phyloP scores from a whole-genome alignment of 2,888 invertebrate genomes.

The Ophioninae sp. region DNA sequence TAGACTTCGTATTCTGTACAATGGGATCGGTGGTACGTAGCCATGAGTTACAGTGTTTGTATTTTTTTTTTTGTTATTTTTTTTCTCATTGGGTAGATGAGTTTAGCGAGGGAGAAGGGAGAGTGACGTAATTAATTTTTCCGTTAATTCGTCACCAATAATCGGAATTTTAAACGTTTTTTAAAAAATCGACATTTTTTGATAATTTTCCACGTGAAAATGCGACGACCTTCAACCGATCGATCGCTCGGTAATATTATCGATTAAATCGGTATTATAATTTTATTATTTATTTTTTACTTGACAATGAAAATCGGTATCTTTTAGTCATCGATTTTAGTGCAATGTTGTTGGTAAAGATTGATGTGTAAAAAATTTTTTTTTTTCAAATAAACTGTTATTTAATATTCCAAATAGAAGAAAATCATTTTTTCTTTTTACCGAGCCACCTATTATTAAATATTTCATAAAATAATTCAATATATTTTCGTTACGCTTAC shows the following conservation, averaged over 20 bases:
- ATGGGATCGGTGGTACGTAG: neutral
- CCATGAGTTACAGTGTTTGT: neutral
- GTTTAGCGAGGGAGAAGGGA: neutral
- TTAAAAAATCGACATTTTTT: neutral
- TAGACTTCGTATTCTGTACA: conserved; percentile 1
- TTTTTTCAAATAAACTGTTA: no score
- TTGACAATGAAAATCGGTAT: no score
- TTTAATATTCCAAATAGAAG: no score
- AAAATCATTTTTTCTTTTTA: no score
- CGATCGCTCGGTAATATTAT: neutral
- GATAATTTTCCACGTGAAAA: no score
- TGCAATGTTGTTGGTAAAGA: no score
- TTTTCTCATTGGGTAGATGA: neutral
- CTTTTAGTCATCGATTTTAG: no score
- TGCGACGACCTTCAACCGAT: neutral
- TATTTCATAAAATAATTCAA: no score
- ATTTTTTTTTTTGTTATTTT: neutral
- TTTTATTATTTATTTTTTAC: no score
- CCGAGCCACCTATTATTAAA: no score
- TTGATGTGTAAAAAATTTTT: no score
- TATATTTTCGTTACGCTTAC: no score
- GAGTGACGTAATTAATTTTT: neutral
- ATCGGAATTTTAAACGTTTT: conserved; percentile 1
- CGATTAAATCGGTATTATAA: neutral
- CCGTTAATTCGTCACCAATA: neutral